Percentiles rank a stretch among this genome's conserved stretches.
Conservation (phyloP, 1,140 invertebrate genomes). For the Belonocnema kinseyi region DNA sequence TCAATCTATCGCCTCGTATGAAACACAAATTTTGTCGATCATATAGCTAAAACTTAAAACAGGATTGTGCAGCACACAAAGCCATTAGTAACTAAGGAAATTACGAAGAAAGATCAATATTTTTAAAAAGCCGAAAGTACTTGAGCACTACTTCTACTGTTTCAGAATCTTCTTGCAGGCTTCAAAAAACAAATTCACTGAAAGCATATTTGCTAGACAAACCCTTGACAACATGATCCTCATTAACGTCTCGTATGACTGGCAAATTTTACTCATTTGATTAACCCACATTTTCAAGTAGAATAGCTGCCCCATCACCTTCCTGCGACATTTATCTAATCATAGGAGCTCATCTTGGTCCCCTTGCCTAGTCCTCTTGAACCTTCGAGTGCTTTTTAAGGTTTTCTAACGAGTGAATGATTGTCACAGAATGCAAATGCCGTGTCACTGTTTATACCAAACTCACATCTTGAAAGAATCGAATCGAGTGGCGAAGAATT, state of each 20-base stretch:
- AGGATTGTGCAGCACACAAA: neutral
- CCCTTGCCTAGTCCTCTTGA: neutral
- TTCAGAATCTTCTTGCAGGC: too few species aligned
- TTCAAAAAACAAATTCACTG: too few species aligned
- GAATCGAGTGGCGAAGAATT: neutral
- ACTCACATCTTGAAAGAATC: neutral
- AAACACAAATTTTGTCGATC: neutral
- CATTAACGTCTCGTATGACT: neutral
- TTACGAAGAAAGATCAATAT: too few species aligned
- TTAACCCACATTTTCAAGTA: neutral
- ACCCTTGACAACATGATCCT: too few species aligned
- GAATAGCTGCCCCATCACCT: neutral
- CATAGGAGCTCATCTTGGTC: neutral
- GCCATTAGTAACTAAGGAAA: too few species aligned
- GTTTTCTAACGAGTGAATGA: neutral
- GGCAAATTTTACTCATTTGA: neutral
- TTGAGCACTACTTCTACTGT: too few species aligned
- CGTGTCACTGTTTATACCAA: slow-evolving; percentile 1
- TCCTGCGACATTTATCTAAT: neutral
- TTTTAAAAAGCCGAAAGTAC: too few species aligned
- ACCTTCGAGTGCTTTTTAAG: neutral
- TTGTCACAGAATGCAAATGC: neutral
- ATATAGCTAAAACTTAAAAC: neutral
- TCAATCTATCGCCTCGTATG: neutral
- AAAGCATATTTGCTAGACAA: too few species aligned